Base-by-base conservation (phyloP, 2,888 invertebrate genomes). In the Clitarchus hookeri region DNA sequence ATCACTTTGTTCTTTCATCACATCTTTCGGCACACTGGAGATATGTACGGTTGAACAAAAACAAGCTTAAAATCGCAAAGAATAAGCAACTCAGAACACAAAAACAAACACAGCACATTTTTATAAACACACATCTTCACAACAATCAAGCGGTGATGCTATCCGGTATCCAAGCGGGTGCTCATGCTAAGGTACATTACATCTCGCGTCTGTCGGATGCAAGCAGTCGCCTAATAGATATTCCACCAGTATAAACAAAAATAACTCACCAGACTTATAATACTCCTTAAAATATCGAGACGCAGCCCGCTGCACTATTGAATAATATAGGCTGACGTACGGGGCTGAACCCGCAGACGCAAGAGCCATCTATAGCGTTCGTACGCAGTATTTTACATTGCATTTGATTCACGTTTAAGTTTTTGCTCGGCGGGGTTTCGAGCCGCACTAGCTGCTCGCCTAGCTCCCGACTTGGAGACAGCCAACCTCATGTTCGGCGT, bases 241-340 rank as follows among this genome's bases (percentile, higher is more conserved):
- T 65, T 65, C 65, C 65, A 65, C n/a, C 65, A 65, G 23, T 65
- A n/a, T 2, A 85, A 85, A 85, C 86, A 86, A 84, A 87, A 87
- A 86, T 86, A 89, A 91, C 93, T 92, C 91, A 94, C 94, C 94
- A 91, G 94, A 93, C 89, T 94, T 94, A 92, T 94, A 94, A 90
- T 94, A 94, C 91, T 94, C 94, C 93, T 94, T 94, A 90, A 94
- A 91, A 90, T 94, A 94, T 91, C 94, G 94, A 91, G 94, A 93
- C 89, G 94, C 94, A 88, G 94, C 94, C 89, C 94, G 93, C 92
- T 94, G 94, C 92, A 94, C 94, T 91, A 94, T 94, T 89, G 94
- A 94, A 92, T 94, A 94, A 92, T 94, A 94, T 90, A 94, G 92
- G 92, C 94, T 94, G 92, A 94, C 94, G 92, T 94, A 94, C 91